Base-by-base conservation (phyloP, 2,113 vertebrate genomes). In the Holacanthus passer region DNA sequence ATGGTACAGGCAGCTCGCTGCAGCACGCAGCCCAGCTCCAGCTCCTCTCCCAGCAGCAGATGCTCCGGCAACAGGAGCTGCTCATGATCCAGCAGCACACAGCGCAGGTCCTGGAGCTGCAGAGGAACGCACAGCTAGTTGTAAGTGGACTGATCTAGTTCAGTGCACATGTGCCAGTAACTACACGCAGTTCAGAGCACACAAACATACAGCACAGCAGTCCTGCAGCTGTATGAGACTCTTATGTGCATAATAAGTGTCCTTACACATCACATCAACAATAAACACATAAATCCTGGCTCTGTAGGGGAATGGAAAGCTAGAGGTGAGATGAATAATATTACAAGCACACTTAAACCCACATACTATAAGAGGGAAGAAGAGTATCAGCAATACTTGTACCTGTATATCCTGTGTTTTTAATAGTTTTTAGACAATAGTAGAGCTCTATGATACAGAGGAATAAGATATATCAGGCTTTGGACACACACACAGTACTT, bases 81-180 rank as follows among this genome's bases (percentile, higher is more conserved):
- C 96, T 97, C 87, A 97, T 99, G 95, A 96, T 99, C 89, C 98
- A 99, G 92, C 98, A 99, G 93, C 98, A 99, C 88, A 97, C 98
- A 0, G 97, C 96, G 1, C 98, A 99, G 9, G 97, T 99, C 87
- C 94, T 99, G 94, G 97, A 99, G 88, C 91, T 99, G 70, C 98
- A 99, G 95, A 94, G 97, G 91, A 99, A 96, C 0, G 97, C 97
- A 14, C 93, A 94, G 79, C 68, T 94, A 1, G 91, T 91, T 2
- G 93, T 94, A 73, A 94, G 91, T 80, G 50, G 11, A 73, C 4
- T 70, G 41, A n/a, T 29, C 12, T 37, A 14, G 12, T 53, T 17
- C 8, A 19, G 19, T 32, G 22, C 22, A 39, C 62, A 39, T 22
- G 0, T 7, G 48, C 50, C 9, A 20, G 2, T 20, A 52, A 35